A percentile compares a stretch with the other conserved stretches of the same genome.
phyloP scores from a whole-genome alignment of 2,888 invertebrate species.

The Petrolisthes manimaculis region DNA sequence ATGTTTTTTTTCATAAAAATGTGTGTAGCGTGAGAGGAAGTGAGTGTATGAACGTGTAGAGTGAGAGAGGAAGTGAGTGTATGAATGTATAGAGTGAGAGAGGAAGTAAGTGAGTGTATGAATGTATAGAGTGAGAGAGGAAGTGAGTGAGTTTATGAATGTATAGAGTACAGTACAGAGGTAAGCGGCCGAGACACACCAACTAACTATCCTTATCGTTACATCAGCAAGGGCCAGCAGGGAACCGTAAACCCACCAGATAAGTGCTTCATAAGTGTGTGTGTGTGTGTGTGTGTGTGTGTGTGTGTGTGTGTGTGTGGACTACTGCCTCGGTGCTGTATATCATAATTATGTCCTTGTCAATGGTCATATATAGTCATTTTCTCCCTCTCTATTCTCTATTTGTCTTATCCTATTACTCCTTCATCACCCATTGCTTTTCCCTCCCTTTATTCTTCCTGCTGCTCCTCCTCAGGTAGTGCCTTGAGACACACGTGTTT shows the following conservation, averaged over 20 bases:
- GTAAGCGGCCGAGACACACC: no score
- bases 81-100: neutral
- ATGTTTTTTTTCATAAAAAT: no score
- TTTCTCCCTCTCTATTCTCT: neutral
- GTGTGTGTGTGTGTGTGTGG: no score
- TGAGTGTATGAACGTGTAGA: neutral
- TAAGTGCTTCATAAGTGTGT: no score
- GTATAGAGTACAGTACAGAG: no score
- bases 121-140: neutral
- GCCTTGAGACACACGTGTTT: conserved; percentile 43
- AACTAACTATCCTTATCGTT: no score
- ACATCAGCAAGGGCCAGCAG: no score
- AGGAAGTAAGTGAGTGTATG: neutral
- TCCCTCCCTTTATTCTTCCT: neutral
- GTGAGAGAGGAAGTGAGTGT: neutral
- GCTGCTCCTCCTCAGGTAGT: conserved; percentile 9
- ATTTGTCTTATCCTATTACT: neutral
- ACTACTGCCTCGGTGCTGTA: no score
- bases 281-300: no score
- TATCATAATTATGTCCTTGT: no score
- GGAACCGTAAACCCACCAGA: no score
- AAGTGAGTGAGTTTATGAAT: neutral
- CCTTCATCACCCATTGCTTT: neutral
- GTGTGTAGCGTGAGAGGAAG: neutral
- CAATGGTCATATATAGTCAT: neutral